Evolutionary conservation across 53 echinoderm and acorn worm species (phyloP), one percentile per base, ranked within the genome.

Genomic region (Actinopyga echinites): DNA sequence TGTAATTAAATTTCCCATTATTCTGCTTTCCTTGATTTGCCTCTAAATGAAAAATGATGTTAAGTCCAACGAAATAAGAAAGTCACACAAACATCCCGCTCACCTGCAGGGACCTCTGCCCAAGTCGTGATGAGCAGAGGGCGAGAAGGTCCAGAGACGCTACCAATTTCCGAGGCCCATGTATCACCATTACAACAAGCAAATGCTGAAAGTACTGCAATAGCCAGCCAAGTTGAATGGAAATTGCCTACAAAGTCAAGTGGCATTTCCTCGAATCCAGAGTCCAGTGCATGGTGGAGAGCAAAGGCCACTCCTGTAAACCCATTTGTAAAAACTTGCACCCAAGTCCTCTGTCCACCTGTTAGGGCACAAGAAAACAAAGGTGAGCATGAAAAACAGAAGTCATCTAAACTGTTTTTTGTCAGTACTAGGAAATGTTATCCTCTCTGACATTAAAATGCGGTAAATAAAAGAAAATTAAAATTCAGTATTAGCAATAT

Each of bases 121-220:
- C 85, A 82, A 20, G 89, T 90, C 31, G 94, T 94, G n/a, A 97
- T 95, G 25, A 94, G 83, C 12, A 80, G 43, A 8, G 99, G 99
- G 8, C 75, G 79, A 22, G 54, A 59, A 0, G 87, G 74, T 17
- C 99, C 99, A 42, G 92, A 78, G 22, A 97, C 99, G 31, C 89
- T 88, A 0, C 99, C 99, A 12, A 97, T 89, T 79, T 97, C 94
- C 0, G 99, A 97, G 0, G 99, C 92, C 92, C 92, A 95, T 0
- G 99, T 97, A 33, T 97, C 99, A 1, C 99, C 99, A 65, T 89
- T 85, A 79, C 92, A 90, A 68, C 99, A 97, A 23, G 99, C 94
- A 29, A 89, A 86, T 1, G 95, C 88, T 42, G 90, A 80, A 78
- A 97, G 79, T 23, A 97, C 94, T 7, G 95, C 88, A 45, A 92